Evolutionary conservation across 1,140 invertebrate genomes (phyloP), one percentile per base, ranked within the genome.

Genomic region (Drosophila rhopaloa): DNA sequence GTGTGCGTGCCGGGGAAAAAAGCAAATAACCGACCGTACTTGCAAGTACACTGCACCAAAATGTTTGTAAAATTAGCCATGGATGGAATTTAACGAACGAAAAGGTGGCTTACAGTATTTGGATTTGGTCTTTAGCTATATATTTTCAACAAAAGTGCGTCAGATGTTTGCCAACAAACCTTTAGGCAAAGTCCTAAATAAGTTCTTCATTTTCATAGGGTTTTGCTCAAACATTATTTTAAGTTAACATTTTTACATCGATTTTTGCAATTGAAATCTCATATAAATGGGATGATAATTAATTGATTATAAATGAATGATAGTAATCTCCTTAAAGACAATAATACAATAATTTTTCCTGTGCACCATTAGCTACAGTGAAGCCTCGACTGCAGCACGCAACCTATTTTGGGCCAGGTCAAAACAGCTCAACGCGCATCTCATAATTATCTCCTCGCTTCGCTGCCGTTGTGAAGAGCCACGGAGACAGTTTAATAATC

Each of bases 371-470:
- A 35, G 8, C 48, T 32, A 61, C 59, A 61, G 59, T 61, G 13
- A 32, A 29, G 8, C 50, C 19, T 44, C 38, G 32, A 38, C 41
- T 19, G 11, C 44, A 35, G 53, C 43, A 40, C 65, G 41, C 53
- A 40, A 71, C 16, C n/a, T 11, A 24, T 38, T 65, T 50, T 41
- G 29, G 59, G 37, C 14, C 56, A n/a, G 48, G 51, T 13, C 48
- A n/a, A 60, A 47, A 80, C 48, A 79, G 80, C 86, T 90, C 88
- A 77, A 82, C 78, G 89, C 83, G 81, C 89, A 91, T 91, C 89
- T 91, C 83, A 89, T 91, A 91, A 91, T 91, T 91, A 91, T 91
- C 81, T 91, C 76, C 71, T 77, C 84, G 89, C 76, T 91, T 86
- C 79, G 89, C 46, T 91, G 81, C 65, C 73, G 65, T 86, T 81